Evolutionary conservation across 2,888 invertebrate species (phyloP), one percentile per base, ranked within the genome.

Genomic region (Himalopsyche tibetana): DNA sequence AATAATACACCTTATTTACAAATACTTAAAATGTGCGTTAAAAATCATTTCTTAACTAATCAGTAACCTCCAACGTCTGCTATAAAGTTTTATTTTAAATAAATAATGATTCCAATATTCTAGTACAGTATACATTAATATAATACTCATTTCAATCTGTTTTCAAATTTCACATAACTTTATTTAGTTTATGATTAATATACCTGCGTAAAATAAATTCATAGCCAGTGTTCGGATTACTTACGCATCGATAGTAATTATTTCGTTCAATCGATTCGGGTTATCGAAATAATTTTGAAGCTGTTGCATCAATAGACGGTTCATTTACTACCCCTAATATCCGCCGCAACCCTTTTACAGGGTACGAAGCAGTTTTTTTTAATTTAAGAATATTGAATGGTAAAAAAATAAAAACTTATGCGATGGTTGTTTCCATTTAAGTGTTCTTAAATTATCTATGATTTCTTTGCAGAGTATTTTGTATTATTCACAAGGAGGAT

Each of bases 261-360:
- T 74, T 74, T n/a, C 36, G 36, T 74, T 74, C 28, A 74, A 74
- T 74, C 74, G 74, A 74, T 74, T 74, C 36, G 36, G 74, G 74
- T 38, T 74, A 74, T 74, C 74, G 74, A 74, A 74, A 74, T 74
- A 74, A 74, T 36, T 74, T 36, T 74, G 74, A 74, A 28, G 36
- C 36, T 74, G 28, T 36, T 74, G 12, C 74, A 74, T 74, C 74
- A 74, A 36, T 74, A 74, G 36, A 74, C 36, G 38, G 80, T 80
- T 51, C 40, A 85, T 85, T 84, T 51, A 82, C 74, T 79, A 84
- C 80, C 84, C 82, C 45, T 74, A 55, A 86, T 86, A 82, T 86
- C 86, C 86, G 86, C 86, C 86, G 86, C 86, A 86, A 84, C 74
- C 84, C 84, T 84, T 84, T 85, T 80, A 63, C 38, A 56, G 42